These are phyloP conservation scores for Leguminivora glycinivorella DNA, from an alignment of 1,140 invertebrate genomes.

Conservation along the genomic window DNA sequence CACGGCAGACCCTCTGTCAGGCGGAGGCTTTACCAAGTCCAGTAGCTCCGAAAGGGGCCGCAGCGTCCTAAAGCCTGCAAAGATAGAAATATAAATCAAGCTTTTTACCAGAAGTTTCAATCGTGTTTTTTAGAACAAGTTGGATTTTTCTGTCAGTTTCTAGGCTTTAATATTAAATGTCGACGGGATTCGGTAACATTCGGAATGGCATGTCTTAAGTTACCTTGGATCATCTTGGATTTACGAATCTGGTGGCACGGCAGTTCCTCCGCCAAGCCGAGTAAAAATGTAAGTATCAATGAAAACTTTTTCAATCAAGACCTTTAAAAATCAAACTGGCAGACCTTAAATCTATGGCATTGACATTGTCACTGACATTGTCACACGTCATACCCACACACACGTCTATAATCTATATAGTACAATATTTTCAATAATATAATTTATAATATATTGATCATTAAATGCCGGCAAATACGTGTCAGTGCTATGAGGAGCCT, in stretches of 20 bases:
- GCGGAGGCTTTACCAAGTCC: slow-evolving; percentile 57
- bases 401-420: too few relatives aligned
- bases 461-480: neutral
- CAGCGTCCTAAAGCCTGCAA: slow-evolving; percentile 53
- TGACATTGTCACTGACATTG: neutral
- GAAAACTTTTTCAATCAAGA: neutral
- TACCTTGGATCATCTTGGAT: too few relatives aligned
- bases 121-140: too few relatives aligned
- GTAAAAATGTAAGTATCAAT: too few relatives aligned
- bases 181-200: too few relatives aligned
- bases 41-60: slow-evolving; percentile 63
- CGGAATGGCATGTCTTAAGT: too few relatives aligned
- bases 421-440: slow-evolving; percentile 13
- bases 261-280: too few relatives aligned
- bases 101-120: neutral
- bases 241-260: too few relatives aligned
- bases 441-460: too few relatives aligned
- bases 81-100: neutral
- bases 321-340: neutral
- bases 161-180: too few relatives aligned
- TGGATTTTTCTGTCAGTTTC: too few relatives aligned
- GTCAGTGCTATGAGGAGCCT: slow-evolving; percentile 35
- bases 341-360: neutral
- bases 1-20: slow-evolving; percentile 58
- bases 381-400: too few relatives aligned